These are phyloP conservation scores for Eriosoma lanigerum DNA, from an alignment of 1,140 invertebrate genomes.

Conservation along the genomic window DNA sequence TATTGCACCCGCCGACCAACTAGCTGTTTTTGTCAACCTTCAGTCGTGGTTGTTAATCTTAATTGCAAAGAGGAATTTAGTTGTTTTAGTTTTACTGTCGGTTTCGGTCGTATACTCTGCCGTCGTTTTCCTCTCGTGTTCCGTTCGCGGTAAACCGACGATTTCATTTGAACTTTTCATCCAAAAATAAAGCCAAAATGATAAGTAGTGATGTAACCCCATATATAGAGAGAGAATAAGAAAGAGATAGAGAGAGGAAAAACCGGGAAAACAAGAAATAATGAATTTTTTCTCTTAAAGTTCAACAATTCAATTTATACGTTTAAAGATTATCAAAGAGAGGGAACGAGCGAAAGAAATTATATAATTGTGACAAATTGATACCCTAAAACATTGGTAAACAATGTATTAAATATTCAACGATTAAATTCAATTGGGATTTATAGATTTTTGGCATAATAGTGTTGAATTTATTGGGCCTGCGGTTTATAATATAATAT, in stretches of 20 bases:
- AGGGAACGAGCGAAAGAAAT: background rate
- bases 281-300: background rate
- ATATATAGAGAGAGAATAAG: no score
- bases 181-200: conserved; percentile 4
- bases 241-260: no score
- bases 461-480: no score
- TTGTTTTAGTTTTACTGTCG: conserved; percentile 32
- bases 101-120: conserved; percentile 36
- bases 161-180: conserved; percentile 19
- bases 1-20: background rate
- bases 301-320: background rate
- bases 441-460: no score
- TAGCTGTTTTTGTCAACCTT: conserved; percentile 38
- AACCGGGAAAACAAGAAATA: background rate
- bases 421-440: no score
- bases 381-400: no score
- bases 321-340: background rate
- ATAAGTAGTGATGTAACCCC: conserved; percentile 17
- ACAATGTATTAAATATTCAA: no score
- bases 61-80: conserved; percentile 41
- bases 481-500: no score
- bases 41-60: conserved; percentile 17
- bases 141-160: background rate
- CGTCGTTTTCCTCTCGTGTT: background rate
- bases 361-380: no score